Percentiles rank a stretch among this genome's conserved stretches.
phyloP scores from a whole-genome alignment of 92 coral and sea anemone species.

The Epizoanthus ramosus region DNA sequence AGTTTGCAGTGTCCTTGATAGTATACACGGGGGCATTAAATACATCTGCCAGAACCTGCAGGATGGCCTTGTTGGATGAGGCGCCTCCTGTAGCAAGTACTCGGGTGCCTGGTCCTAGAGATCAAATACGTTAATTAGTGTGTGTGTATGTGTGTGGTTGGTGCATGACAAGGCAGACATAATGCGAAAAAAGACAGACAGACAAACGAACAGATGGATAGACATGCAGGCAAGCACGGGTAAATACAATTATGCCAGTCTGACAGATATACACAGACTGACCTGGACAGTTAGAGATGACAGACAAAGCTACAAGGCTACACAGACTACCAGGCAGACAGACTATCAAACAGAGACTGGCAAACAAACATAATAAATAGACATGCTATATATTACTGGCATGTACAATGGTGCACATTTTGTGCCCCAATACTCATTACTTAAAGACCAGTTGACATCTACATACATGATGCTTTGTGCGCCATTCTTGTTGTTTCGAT shows the following conservation, averaged over 20 bases:
- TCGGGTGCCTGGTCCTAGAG: conserved; percentile 71
- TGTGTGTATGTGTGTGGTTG: no score
- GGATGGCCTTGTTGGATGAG: conserved; percentile 90
- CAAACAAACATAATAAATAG: background rate
- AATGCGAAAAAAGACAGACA: background rate
- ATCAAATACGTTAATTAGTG: background rate
- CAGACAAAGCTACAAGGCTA: no score
- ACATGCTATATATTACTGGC: no score
- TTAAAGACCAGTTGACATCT: no score
- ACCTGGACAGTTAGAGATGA: no score
- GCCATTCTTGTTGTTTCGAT: no score
- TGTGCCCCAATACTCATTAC: no score
- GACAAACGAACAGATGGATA: background rate
- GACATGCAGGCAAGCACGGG: background rate
- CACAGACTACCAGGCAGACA: background rate
- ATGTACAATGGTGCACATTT: no score
- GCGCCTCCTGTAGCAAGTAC: conserved; percentile 99
- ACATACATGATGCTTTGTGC: no score
- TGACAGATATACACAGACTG: no score
- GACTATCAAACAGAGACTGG: background rate
- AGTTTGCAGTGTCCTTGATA: conserved; percentile 92
- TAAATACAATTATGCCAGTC: no score
- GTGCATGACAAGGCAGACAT: background rate
- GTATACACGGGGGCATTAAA: conserved; percentile 95
- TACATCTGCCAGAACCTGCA: conserved; percentile 86